Evolutionary conservation across 1,140 invertebrate species (phyloP).

Genomic region (Drosophila sulfurigaster): DNA sequence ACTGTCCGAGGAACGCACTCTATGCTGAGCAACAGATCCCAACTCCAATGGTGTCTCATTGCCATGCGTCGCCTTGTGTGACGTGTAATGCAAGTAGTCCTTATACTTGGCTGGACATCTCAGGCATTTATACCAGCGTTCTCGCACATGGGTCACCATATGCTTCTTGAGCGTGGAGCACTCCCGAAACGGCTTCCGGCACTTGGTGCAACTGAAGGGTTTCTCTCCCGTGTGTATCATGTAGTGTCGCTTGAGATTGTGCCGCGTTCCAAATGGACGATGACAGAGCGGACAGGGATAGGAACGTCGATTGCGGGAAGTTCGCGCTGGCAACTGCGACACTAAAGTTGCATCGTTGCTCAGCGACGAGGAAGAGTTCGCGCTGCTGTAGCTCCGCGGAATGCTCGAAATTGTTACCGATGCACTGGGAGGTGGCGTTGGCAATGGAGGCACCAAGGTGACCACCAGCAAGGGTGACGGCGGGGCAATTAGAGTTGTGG

Average conservation of each 20-base stretch:
- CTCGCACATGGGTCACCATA: constrained; percentile 76
- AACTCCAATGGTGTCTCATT: not conserved
- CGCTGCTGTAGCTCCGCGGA: constrained; percentile 63
- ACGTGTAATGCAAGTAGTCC: constrained; percentile 73
- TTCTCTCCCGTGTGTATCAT: constrained; percentile 84
- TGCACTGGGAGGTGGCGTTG: constrained; percentile 14
- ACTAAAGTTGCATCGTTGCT: constrained; percentile 51
- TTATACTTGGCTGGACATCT: constrained; percentile 68
- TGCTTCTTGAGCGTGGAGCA: constrained; percentile 80
- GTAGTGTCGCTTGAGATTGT: constrained; percentile 81
- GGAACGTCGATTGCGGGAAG: constrained; percentile 45
- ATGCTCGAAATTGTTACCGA: constrained; percentile 28
- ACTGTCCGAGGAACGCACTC: constrained; percentile 46
- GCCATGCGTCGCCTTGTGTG: constrained; percentile 65
- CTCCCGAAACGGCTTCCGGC: constrained; percentile 80
- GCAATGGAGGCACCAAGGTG: constrained; percentile 46
- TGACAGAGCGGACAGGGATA: constrained; percentile 77
- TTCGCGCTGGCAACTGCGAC: not conserved
- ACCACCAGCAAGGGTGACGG: constrained; percentile 46
- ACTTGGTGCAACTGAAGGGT: constrained; percentile 77
- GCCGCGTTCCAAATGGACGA: constrained; percentile 80
- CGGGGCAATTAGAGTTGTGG: not conserved
- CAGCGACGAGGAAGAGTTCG: constrained; percentile 72
- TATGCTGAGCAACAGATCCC: not conserved
- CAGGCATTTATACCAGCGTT: constrained; percentile 79